A percentile compares a stretch with the other conserved stretches of the same genome.
Evolutionary conservation across 2,888 invertebrate species (phyloP).

Genomic region (Helleia helle): DNA sequence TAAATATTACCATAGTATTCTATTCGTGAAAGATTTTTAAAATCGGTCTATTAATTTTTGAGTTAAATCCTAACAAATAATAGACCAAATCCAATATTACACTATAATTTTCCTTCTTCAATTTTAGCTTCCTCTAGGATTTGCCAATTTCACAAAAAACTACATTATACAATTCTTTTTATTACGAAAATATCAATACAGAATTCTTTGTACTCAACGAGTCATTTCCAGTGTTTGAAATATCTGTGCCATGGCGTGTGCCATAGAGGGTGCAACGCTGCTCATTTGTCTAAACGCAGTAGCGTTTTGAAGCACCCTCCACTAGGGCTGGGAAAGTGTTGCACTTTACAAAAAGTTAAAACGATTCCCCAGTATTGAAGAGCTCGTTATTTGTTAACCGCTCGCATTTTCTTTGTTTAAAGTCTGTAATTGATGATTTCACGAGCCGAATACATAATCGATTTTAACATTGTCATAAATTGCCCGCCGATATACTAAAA

Average conservation of each 20-base stretch:
- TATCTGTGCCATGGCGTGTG: constrained; percentile 41
- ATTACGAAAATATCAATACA: no score
- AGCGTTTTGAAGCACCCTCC: constrained; percentile 53
- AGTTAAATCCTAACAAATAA: no score
- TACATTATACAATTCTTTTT: no score
- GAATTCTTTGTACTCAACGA: constrained; percentile 1
- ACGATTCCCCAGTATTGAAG: constrained; percentile 44
- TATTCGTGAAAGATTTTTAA: no score
- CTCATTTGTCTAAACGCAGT: constrained; percentile 72
- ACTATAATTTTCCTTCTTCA: no score
- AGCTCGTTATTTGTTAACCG: constrained; percentile 35
- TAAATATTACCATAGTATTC: no score
- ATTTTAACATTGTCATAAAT: constrained; percentile 15
- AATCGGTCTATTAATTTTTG: no score
- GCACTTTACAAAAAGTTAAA: constrained; percentile 71
- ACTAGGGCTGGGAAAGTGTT: constrained; percentile 66
- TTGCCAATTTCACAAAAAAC: no score
- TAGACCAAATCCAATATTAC: no score
- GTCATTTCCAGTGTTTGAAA: constrained; percentile 1
- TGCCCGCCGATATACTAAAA: constrained; percentile 11
- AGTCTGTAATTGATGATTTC: constrained; percentile 27
- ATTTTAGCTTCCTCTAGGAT: no score
- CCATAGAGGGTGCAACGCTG: constrained; percentile 55
- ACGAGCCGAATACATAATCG: constrained; percentile 24
- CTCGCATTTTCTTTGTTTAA: constrained; percentile 37